A percentile compares a stretch with the other conserved stretches of the same genome.
Conservation (phyloP, 2,113 vertebrate genomes). For the Junco hyemalis region DNA sequence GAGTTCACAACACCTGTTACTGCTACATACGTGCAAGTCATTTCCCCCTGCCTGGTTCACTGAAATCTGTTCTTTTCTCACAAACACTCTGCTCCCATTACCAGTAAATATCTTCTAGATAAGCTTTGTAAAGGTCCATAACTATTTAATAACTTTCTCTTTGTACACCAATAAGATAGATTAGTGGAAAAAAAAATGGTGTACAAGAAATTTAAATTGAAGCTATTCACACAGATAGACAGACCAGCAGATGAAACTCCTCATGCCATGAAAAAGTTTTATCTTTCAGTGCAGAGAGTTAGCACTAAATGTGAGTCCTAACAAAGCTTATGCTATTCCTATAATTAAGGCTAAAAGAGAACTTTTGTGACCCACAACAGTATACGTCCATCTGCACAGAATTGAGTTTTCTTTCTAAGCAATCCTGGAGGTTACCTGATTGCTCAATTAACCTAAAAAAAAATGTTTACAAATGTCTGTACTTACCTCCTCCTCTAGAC, state of each 20-base stretch:
- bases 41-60: constrained; percentile 52
- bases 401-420: neutral
- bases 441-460: neutral
- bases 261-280: neutral
- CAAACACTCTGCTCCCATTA: constrained; percentile 56
- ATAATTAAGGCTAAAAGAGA: neutral
- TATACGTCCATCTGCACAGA: neutral
- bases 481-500: neutral
- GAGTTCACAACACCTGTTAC: constrained; percentile 69
- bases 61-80: constrained; percentile 81
- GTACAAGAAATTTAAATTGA: neutral
- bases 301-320: neutral
- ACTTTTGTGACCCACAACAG: neutral
- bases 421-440: neutral
- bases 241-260: neutral
- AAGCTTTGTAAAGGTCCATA: constrained; percentile 72
- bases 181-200: neutral
- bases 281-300: neutral
- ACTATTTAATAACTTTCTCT: constrained; percentile 66
- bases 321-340: neutral
- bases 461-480: neutral
- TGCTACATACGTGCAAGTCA: neutral
- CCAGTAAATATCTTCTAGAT: constrained; percentile 66
- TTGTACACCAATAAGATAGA: constrained; percentile 8
- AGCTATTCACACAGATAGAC: neutral